Conservation (phyloP, 1,140 invertebrate species). For the Zelostemma sp. region DNA sequence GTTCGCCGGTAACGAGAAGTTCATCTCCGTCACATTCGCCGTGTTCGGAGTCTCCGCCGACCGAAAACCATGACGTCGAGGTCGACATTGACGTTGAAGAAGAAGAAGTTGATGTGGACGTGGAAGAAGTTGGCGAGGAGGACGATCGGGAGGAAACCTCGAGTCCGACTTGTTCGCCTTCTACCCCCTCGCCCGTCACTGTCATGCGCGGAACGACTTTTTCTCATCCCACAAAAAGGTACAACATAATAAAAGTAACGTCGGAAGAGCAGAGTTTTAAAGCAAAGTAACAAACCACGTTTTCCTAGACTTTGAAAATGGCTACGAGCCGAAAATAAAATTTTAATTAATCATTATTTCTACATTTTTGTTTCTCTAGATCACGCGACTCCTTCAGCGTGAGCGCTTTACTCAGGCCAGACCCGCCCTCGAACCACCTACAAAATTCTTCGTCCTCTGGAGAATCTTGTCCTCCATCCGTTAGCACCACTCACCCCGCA, state of each 20-base stretch:
- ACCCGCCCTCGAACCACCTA: constrained; percentile 74
- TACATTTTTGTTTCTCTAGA: constrained; percentile 63
- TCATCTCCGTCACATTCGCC: constrained; percentile 64
- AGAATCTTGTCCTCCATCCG: constrained; percentile 30
- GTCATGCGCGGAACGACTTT: constrained; percentile 45
- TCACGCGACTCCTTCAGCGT: constrained; percentile 83
- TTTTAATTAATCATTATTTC: no score
- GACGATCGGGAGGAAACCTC: constrained; percentile 62
- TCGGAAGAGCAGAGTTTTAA: background rate
- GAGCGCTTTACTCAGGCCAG: constrained; percentile 80
- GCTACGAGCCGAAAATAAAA: no score
- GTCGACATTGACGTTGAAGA: constrained; percentile 65
- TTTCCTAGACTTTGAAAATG: no score
- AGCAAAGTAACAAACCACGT: background rate
- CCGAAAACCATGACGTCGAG: constrained; percentile 60
- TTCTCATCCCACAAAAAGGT: constrained; percentile 71
- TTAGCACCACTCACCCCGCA: constrained; percentile 58
- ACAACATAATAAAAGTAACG: background rate
- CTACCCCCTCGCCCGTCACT: constrained; percentile 58
- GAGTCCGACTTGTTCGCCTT: constrained; percentile 60
- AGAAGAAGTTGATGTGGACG: constrained; percentile 64
- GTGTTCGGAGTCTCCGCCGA: constrained; percentile 57
- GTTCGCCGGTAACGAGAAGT: constrained; percentile 64
- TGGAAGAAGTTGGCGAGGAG: constrained; percentile 66
- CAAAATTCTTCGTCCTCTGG: constrained; percentile 62